Percentiles rank a stretch among this genome's conserved stretches.
These are phyloP conservation scores for Drosophila algonquin DNA, from an alignment of 2,888 invertebrate genomes.

Conservation along the genomic window DNA sequence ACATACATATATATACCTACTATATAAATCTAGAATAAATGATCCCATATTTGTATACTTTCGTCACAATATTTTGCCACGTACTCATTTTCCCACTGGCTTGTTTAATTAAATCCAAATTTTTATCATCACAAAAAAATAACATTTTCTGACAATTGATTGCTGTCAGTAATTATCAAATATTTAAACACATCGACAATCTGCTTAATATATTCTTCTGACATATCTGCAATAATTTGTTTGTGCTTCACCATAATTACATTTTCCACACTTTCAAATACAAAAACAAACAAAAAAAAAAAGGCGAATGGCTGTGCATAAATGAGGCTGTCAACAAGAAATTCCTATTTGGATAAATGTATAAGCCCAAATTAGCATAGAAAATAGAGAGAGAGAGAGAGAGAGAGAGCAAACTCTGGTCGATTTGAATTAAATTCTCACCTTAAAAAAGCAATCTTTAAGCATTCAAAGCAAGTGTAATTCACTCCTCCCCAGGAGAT, in stretches of 20 bases:
- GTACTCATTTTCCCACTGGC: constrained; percentile 62
- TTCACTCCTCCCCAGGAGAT: constrained; percentile 18
- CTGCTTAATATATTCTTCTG: not conserved
- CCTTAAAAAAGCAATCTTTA: constrained; percentile 7
- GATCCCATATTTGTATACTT: constrained; percentile 18
- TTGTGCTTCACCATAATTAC: not conserved
- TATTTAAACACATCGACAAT: not conserved
- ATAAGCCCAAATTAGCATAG: constrained; percentile 34
- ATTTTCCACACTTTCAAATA: not conserved
- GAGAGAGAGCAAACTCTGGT: not conserved
- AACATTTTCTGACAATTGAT: not conserved
- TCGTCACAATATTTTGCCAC: constrained; percentile 52
- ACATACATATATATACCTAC: constrained; percentile 36
- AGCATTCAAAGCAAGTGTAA: constrained; percentile 25
- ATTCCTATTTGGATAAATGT: constrained; percentile 18
- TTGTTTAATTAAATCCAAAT: constrained; percentile 46
- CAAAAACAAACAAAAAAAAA: not conserved
- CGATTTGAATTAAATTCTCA: constrained; percentile 16
- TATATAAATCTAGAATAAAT: constrained; percentile 33
- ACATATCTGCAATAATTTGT: not conserved
- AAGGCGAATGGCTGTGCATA: constrained; percentile 28
- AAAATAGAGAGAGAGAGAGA: not conserved
- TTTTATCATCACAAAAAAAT: constrained; percentile 18
- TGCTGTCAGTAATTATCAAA: not conserved
- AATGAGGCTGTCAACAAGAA: constrained; percentile 31